Conservation (phyloP, 2,888 invertebrate species). For the Hesperia comma region DNA sequence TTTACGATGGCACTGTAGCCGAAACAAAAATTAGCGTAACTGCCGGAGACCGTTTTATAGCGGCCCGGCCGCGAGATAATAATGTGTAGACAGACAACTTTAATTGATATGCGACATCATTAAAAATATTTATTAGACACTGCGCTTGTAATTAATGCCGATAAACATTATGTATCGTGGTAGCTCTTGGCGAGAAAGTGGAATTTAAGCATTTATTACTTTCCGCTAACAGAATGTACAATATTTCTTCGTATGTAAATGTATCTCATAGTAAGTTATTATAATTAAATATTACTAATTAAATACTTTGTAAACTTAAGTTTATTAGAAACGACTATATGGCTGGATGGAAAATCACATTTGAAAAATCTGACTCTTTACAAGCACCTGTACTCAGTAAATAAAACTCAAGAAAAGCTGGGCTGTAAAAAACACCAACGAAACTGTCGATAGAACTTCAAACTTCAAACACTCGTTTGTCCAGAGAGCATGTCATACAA, state of each 20-base stretch:
- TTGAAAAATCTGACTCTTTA: no score
- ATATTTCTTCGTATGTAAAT: background rate
- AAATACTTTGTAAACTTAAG: background rate
- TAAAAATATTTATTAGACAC: conserved; percentile 20
- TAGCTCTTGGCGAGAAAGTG: conserved; percentile 18
- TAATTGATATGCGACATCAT: conserved; percentile 33
- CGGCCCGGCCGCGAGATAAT: conserved; percentile 18
- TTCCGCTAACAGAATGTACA: conserved; percentile 4
- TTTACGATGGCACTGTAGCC: conserved; percentile 18
- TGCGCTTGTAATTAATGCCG: conserved; percentile 17
- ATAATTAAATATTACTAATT: background rate
- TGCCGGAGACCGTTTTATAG: conserved; percentile 34
- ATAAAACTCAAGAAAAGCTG: background rate
- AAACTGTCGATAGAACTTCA: background rate
- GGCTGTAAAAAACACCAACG: background rate
- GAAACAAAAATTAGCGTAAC: conserved; percentile 37
- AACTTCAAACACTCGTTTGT: background rate
- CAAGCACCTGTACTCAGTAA: no score
- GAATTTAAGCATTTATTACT: conserved; percentile 11
- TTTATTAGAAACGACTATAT: no score
- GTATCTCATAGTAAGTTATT: background rate
- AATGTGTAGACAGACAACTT: conserved; percentile 29
- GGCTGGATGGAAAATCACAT: no score
- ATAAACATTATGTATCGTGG: conserved; percentile 16
- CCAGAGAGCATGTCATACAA: background rate